phyloP scores from a whole-genome alignment of 2,888 invertebrate species.

The Parnassius smintheus region DNA sequence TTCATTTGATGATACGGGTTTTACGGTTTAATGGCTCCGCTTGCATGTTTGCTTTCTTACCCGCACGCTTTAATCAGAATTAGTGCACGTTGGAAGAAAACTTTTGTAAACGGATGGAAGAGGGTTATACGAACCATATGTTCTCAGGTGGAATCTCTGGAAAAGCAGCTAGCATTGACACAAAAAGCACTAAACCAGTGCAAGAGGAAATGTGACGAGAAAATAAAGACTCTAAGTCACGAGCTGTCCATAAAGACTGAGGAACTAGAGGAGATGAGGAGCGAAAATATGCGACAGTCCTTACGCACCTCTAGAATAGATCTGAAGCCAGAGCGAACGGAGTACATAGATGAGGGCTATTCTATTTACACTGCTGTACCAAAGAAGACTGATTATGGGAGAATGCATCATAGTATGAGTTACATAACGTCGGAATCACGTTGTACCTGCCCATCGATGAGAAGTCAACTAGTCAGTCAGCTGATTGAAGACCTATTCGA shows the following conservation, averaged over 20 bases:
- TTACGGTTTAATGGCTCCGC: slow-evolving; percentile 37
- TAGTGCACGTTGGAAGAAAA: slow-evolving; percentile 56
- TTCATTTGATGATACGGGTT: slow-evolving; percentile 39
- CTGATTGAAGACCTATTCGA: slow-evolving; percentile 74
- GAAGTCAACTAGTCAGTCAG: slow-evolving; percentile 72
- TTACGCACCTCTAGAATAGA: slow-evolving; percentile 71
- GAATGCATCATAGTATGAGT: slow-evolving; percentile 77
- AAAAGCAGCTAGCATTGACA: slow-evolving; percentile 79
- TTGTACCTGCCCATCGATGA: slow-evolving; percentile 72
- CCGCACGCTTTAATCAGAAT: slow-evolving; percentile 46
- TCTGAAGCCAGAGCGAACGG: slow-evolving; percentile 69
- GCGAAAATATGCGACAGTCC: slow-evolving; percentile 68
- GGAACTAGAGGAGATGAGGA: slow-evolving; percentile 72
- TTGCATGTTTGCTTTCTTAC: slow-evolving; percentile 44
- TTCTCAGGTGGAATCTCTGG: slow-evolving; percentile 81
- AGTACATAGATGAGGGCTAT: slow-evolving; percentile 74
- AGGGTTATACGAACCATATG: slow-evolving; percentile 69
- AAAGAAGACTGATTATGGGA: slow-evolving; percentile 71
- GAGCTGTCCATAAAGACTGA: slow-evolving; percentile 80
- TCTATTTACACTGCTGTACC: slow-evolving; percentile 73
- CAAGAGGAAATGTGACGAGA: slow-evolving; percentile 78
- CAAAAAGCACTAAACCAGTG: slow-evolving; percentile 78
- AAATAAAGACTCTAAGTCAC: slow-evolving; percentile 79
- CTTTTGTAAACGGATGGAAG: slow-evolving; percentile 67
- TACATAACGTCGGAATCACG: slow-evolving; percentile 66